Percentiles rank a stretch among this genome's conserved stretches.
Evolutionary conservation across 2,797 vertebrate genomes (phyloP).

Genomic region (Triplophysa bombifrons): DNA sequence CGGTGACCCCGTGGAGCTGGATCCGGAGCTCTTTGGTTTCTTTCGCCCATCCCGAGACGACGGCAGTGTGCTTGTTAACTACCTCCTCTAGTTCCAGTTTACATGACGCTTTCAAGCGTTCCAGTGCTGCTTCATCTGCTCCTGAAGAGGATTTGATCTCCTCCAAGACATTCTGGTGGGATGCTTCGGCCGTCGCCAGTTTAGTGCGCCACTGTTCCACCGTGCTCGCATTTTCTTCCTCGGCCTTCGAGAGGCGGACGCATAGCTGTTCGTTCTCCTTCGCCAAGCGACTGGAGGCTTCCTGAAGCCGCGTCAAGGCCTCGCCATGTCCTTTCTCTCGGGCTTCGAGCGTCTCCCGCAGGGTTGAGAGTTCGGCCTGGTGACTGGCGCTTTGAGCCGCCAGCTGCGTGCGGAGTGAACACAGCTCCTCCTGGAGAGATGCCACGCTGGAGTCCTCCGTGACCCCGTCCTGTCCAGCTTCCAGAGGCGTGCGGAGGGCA

Average conservation of each 20-base stretch:
- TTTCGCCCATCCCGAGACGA: constrained; percentile 66
- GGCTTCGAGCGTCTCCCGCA: constrained; percentile 79
- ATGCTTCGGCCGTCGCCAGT: constrained; percentile 81
- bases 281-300: constrained; percentile 77
- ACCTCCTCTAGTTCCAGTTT: constrained; percentile 77
- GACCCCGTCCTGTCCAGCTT: constrained; percentile 71
- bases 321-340: constrained; percentile 79
- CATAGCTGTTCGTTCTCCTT: constrained; percentile 87
- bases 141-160: constrained; percentile 87
- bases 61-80: constrained; percentile 73
- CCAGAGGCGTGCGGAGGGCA: constrained; percentile 85
- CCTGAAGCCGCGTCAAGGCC: constrained; percentile 78
- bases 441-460: constrained; percentile 73
- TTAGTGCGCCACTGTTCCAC: constrained; percentile 87
- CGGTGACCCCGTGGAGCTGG: constrained; percentile 72
- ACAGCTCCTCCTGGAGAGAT: constrained; percentile 87
- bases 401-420: constrained; percentile 84
- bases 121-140: constrained; percentile 77
- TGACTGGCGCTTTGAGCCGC: constrained; percentile 75
- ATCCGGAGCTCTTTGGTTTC: constrained; percentile 77
- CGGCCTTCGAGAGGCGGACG: constrained; percentile 81
- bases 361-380: constrained; percentile 73
- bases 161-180: constrained; percentile 90
- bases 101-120: constrained; percentile 82
- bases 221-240: constrained; percentile 83